A percentile compares a stretch with the other conserved stretches of the same genome.
Conservation (phyloP, 2,113 vertebrate species). For the Polyodon spathula region DNA sequence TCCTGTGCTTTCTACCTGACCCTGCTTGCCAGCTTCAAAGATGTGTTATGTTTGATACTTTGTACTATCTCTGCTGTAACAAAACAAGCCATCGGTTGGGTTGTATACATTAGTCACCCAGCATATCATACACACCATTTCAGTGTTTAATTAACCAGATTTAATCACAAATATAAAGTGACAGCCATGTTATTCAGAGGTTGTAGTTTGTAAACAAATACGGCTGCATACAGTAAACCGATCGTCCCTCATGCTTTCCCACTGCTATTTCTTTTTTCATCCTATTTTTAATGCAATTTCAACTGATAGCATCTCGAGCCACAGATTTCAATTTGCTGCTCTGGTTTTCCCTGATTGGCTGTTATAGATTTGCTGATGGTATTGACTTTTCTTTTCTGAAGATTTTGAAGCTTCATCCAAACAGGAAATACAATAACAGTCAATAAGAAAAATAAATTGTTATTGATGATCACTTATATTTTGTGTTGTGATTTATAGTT, state of each 20-base stretch:
- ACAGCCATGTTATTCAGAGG: too few relatives aligned
- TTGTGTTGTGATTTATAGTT: not conserved
- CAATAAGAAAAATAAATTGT: not conserved
- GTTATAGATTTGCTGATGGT: not conserved
- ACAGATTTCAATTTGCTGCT: not conserved
- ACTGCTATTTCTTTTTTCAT: not conserved
- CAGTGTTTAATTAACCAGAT: too few relatives aligned
- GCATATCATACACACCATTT: too few relatives aligned
- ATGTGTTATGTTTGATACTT: too few relatives aligned
- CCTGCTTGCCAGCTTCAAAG: too few relatives aligned
- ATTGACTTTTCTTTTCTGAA: not conserved
- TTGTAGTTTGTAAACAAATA: not conserved
- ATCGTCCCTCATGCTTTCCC: not conserved
- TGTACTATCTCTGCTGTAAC: too few relatives aligned
- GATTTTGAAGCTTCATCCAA: not conserved
- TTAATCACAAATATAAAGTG: too few relatives aligned
- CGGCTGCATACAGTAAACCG: not conserved
- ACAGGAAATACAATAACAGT: not conserved
- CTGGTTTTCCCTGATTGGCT: not conserved
- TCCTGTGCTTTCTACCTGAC: too few relatives aligned
- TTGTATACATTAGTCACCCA: too few relatives aligned
- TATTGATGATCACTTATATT: not conserved
- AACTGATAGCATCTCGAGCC: not conserved
- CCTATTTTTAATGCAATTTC: not conserved
- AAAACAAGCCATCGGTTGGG: too few relatives aligned